Percentiles rank a stretch among this genome's conserved stretches.
Conservation (phyloP, 2,888 invertebrate genomes). For the Macrosoma leucophasiata region DNA sequence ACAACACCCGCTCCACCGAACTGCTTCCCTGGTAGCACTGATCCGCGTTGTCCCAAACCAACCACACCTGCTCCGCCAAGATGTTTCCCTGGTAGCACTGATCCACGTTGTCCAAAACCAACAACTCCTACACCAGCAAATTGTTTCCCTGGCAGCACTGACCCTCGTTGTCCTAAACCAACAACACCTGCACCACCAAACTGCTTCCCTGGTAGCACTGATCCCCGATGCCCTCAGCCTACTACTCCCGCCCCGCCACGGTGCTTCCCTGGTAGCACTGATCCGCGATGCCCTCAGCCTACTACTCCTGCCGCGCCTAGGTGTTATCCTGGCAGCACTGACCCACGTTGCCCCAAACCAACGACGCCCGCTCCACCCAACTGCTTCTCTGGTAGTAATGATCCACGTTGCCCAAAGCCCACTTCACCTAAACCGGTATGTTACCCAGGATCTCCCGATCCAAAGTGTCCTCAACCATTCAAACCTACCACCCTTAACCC, state of each 20-base stretch:
- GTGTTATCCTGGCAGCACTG: constrained; percentile 32
- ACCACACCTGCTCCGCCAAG: constrained; percentile 21
- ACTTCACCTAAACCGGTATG: constrained; percentile 23
- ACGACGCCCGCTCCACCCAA: constrained; percentile 27
- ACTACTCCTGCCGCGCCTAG: constrained; percentile 20
- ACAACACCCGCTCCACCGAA: constrained; percentile 26
- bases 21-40: constrained; percentile 20
- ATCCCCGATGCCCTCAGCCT: constrained; percentile 15
- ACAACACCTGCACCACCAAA: constrained; percentile 18
- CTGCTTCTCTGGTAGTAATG: constrained; percentile 35
- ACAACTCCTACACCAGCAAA: constrained; percentile 15
- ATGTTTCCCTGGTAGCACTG: constrained; percentile 25
- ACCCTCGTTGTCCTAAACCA: constrained; percentile 30
- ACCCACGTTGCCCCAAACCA: constrained; percentile 27
- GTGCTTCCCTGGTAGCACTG: constrained; percentile 21
- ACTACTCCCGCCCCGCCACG: constrained; percentile 31
- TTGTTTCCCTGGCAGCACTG: constrained; percentile 28
- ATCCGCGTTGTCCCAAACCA: constrained; percentile 30
- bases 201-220: constrained; percentile 33
- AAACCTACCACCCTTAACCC: constrained; percentile 11
- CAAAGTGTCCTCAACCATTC: constrained; percentile 24
- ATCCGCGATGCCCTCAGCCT: constrained; percentile 28
- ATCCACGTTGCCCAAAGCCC: constrained; percentile 35
- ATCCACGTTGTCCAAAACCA: constrained; percentile 14
- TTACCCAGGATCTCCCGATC: constrained; percentile 28